A percentile compares a stretch with the other conserved stretches of the same genome.
Conservation (phyloP, 2,888 invertebrate genomes). For the Drosophila parthenogenetica region DNA sequence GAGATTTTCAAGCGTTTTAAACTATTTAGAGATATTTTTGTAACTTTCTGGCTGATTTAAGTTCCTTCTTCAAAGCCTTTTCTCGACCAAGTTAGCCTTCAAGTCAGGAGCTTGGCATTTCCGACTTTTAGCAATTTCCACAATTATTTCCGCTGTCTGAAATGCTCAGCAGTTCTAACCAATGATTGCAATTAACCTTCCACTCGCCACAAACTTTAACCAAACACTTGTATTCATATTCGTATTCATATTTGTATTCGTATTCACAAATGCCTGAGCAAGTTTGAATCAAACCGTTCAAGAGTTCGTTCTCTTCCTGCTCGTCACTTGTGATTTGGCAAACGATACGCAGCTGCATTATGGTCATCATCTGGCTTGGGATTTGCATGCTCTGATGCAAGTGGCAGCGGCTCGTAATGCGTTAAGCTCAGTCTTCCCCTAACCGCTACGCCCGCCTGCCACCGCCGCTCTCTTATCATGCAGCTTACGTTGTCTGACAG, state of each 20-base stretch:
- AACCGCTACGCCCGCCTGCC: background rate
- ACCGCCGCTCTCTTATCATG: background rate
- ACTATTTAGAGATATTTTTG: no score
- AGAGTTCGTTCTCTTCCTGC: constrained; percentile 45
- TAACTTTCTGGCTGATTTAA: no score
- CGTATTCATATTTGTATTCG: constrained; percentile 15
- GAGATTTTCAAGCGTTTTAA: no score
- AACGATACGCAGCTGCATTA: constrained; percentile 60
- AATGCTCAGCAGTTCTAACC: constrained; percentile 47
- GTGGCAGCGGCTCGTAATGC: constrained; percentile 59
- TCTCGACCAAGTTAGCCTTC: background rate
- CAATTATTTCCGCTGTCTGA: constrained; percentile 59
- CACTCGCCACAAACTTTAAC: constrained; percentile 25
- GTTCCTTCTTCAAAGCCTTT: no score
- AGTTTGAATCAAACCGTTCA: constrained; percentile 33
- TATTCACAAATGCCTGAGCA: constrained; percentile 24
- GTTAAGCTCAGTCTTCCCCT: constrained; percentile 50
- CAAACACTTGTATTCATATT: constrained; percentile 15
- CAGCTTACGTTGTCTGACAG: constrained; percentile 54
- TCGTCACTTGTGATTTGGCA: constrained; percentile 60
- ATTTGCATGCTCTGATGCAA: constrained; percentile 57
- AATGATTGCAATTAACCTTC: constrained; percentile 59
- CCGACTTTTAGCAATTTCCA: constrained; percentile 40
- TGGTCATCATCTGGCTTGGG: constrained; percentile 58
- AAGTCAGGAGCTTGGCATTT: constrained; percentile 46